Conservation (phyloP, 2,888 invertebrate species). For the Rhagonycha lutea region DNA sequence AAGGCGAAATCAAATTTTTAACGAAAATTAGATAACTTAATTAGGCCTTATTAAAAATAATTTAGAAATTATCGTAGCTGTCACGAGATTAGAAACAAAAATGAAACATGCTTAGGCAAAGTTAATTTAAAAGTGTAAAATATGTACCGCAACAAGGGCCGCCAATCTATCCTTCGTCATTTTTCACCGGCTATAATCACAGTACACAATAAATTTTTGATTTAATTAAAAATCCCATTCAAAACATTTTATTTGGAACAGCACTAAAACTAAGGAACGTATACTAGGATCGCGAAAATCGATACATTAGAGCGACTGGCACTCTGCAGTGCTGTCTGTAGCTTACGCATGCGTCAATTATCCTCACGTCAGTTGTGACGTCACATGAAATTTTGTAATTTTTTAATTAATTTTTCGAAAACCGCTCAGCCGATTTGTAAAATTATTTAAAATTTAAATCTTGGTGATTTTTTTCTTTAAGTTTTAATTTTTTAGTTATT, state of each 20-base stretch:
- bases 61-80: slow-evolving; percentile 24
- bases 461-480: slow-evolving; percentile 21
- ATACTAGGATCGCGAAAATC: slow-evolving; percentile 79
- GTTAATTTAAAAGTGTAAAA: slow-evolving; percentile 26
- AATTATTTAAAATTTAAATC: neutral
- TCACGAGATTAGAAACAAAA: neutral
- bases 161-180: slow-evolving; percentile 98
- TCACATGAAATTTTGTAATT: slow-evolving; percentile 36
- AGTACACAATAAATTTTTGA: slow-evolving; percentile 68
- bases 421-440: slow-evolving; percentile 27
- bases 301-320: slow-evolving; percentile 70
- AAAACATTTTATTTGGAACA: slow-evolving; percentile 72
- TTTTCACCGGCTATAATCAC: slow-evolving; percentile 64
- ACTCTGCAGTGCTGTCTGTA: slow-evolving; percentile 65
- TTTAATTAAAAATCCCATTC: slow-evolving; percentile 79
- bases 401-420: slow-evolving; percentile 32
- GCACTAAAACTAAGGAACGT: slow-evolving; percentile 74
- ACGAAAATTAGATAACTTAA: neutral
- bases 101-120: slow-evolving; percentile 16
- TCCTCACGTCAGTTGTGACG: slow-evolving; percentile 51
- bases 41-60: slow-evolving; percentile 27
- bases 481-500: neutral
- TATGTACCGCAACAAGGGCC: slow-evolving; percentile 89
- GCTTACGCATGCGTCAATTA: slow-evolving; percentile 58
- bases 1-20: neutral